These are phyloP conservation scores for Epinephelus lanceolatus DNA, from an alignment of 2,113 vertebrate species.

Conservation along the genomic window DNA sequence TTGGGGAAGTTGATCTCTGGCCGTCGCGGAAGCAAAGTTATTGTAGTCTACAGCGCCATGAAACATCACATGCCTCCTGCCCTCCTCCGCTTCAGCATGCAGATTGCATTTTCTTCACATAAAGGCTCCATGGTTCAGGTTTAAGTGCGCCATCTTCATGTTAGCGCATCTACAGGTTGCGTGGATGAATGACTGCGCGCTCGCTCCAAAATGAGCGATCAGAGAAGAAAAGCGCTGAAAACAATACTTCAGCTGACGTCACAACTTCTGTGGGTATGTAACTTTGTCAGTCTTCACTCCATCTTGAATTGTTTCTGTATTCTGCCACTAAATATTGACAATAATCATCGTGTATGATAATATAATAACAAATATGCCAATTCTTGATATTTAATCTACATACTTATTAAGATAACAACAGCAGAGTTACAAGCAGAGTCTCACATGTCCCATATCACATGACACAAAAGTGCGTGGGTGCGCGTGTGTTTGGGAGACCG, in stretches of 20 bases:
- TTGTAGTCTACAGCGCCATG: too few relatives aligned
- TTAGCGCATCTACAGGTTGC: too few relatives aligned
- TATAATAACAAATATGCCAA: neutral
- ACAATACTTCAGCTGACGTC: constrained; percentile 39
- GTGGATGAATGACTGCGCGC: neutral
- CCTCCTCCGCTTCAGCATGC: neutral
- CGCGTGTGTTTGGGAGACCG: too few relatives aligned
- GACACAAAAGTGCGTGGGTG: too few relatives aligned
- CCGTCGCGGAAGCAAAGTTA: constrained; percentile 9
- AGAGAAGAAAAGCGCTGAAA: constrained; percentile 29
- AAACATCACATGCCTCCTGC: neutral
- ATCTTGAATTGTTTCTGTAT: neutral
- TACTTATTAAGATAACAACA: neutral
- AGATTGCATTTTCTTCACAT: neutral
- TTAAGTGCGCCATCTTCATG: neutral
- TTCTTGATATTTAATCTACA: neutral
- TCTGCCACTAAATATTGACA: neutral
- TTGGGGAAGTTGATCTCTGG: constrained; percentile 14
- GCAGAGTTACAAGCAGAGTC: neutral
- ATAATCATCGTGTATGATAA: neutral
- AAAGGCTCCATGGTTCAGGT: neutral
- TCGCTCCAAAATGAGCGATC: constrained; percentile 29
- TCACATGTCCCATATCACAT: neutral
- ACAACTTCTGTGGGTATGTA: constrained; percentile 74
- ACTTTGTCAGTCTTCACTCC: neutral